phyloP scores from a whole-genome alignment of 2,888 invertebrate species.

The Tetrapedia diversipes region DNA sequence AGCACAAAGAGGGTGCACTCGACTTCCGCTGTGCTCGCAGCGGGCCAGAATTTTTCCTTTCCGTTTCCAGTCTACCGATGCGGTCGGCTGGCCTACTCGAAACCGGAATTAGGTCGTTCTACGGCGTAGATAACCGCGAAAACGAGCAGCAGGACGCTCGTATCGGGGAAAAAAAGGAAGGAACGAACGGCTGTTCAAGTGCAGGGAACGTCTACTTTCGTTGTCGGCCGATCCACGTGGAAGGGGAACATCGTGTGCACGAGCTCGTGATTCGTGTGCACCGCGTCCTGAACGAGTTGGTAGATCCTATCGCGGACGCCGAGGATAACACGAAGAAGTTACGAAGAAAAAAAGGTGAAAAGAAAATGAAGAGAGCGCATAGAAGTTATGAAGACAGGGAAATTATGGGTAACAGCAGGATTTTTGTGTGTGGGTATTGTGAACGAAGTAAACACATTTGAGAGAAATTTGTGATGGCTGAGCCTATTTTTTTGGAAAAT shows the following conservation, averaged over 20 bases:
- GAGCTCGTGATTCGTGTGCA: neutral
- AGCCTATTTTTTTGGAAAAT: too few species aligned
- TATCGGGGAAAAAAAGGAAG: conserved; percentile 33
- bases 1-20: neutral
- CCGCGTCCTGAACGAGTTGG: neutral
- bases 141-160: conserved; percentile 58
- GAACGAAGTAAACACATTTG: too few species aligned
- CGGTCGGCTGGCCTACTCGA: conserved; percentile 77
- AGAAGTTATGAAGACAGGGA: too few species aligned
- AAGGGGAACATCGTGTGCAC: conserved; percentile 8
- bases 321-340: neutral
- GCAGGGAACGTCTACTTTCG: conserved; percentile 79
- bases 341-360: neutral
- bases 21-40: conserved; percentile 32
- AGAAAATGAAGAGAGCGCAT: too few species aligned
- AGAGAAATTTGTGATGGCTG: too few species aligned
- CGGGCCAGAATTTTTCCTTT: conserved; percentile 54
- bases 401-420: too few species aligned
- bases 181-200: conserved; percentile 20
- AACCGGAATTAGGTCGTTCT: conserved; percentile 79
- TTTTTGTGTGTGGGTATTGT: too few species aligned
- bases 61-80: conserved; percentile 57
- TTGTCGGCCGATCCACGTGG: conserved; percentile 70
- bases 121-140: conserved; percentile 77
- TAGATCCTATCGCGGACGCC: neutral